A percentile compares a stretch with the other conserved stretches of the same genome.
These are phyloP conservation scores for Gobio gobio DNA, from an alignment of 2,113 vertebrate genomes.

Conservation along the genomic window DNA sequence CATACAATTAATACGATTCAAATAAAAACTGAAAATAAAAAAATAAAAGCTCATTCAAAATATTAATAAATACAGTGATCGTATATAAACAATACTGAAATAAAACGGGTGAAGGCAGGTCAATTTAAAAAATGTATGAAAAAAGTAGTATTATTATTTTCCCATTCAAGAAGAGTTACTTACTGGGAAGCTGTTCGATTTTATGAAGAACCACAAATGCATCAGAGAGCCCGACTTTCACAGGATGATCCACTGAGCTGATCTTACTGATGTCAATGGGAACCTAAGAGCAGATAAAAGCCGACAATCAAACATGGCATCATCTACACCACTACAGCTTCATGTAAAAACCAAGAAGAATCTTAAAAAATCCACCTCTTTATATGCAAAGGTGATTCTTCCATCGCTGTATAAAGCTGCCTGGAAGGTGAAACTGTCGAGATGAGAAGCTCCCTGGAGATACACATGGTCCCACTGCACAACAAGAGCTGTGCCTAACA, in stretches of 20 bases:
- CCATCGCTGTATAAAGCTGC: slow-evolving; percentile 88
- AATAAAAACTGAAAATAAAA: background rate
- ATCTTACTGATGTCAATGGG: slow-evolving; percentile 85
- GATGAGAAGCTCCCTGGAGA: slow-evolving; percentile 85
- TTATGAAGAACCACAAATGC: slow-evolving; percentile 93
- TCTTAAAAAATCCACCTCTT: slow-evolving; percentile 79
- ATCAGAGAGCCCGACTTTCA: slow-evolving; percentile 95
- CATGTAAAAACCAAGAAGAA: background rate
- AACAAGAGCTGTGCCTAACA: slow-evolving; percentile 87
- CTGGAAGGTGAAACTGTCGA: slow-evolving; percentile 93
- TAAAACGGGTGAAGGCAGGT: background rate
- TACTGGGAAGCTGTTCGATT: slow-evolving; percentile 94
- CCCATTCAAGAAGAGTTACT: slow-evolving; percentile 60
- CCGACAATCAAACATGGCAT: background rate
- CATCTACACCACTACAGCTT: background rate
- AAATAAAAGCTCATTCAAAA: background rate
- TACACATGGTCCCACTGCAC: slow-evolving; percentile 92
- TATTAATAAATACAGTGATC: background rate
- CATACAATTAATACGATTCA: background rate
- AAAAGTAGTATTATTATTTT: background rate
- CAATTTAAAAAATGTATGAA: background rate
- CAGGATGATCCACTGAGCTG: slow-evolving; percentile 88
- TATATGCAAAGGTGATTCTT: slow-evolving; percentile 92
- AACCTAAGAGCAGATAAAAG: slow-evolving; percentile 75
- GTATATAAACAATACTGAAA: background rate